phyloP scores from a whole-genome alignment of 2,888 invertebrate genomes.

The Drosophila merina region DNA sequence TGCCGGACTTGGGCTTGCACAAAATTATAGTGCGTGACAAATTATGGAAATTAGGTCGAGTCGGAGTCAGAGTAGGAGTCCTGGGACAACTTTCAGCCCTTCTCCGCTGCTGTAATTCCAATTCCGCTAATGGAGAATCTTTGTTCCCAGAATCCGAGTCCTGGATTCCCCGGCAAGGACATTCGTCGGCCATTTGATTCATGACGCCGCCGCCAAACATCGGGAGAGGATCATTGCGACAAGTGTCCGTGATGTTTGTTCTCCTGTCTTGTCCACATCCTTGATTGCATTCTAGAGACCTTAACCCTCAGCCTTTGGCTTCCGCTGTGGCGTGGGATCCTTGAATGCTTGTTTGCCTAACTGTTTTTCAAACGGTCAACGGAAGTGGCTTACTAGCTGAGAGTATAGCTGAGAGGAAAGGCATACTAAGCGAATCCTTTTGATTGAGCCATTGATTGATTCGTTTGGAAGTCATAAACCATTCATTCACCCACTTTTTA shows the following conservation, averaged over 20 bases:
- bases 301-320: neutral
- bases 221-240: slow-evolving; percentile 26
- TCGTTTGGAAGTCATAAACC: neutral
- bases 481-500: slow-evolving; percentile 60
- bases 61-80: neutral
- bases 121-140: slow-evolving; percentile 14
- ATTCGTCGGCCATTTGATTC: slow-evolving; percentile 31
- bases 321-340: slow-evolving; percentile 14
- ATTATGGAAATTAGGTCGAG: slow-evolving; percentile 72
- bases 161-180: slow-evolving; percentile 24
- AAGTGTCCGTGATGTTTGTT: slow-evolving; percentile 33
- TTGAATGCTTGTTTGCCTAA: slow-evolving; percentile 11
- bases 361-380: slow-evolving; percentile 1
- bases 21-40: slow-evolving; percentile 76
- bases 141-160: slow-evolving; percentile 44
- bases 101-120: slow-evolving; percentile 21
- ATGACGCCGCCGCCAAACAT: slow-evolving; percentile 43
- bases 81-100: slow-evolving; percentile 2
- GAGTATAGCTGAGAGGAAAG: neutral
- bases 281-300: neutral
- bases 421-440: neutral
- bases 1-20: slow-evolving; percentile 55
- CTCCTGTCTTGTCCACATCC: slow-evolving; percentile 10
- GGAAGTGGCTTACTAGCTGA: slow-evolving; percentile 17
- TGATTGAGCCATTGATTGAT: neutral